Evolutionary conservation across 2,888 invertebrate species (phyloP), one percentile per base, ranked within the genome.

Genomic region (Endomychus coccineus): DNA sequence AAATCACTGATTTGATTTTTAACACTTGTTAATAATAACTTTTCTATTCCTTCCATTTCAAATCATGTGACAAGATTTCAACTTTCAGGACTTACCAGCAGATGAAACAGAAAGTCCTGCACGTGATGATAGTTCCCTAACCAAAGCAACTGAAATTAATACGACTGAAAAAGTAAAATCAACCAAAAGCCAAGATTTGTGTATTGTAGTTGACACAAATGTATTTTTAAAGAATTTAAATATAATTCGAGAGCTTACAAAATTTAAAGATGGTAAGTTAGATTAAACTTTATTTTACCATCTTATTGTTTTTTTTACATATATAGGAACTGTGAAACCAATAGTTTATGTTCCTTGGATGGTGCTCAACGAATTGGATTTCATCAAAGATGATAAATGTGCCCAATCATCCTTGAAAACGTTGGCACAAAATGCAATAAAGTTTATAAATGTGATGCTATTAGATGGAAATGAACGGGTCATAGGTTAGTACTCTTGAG

Each of bases 331-430:
- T 17, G 46, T 45, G 12, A 40, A 43, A 24, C 70, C 71, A 0
- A 66, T 67, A 0, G 48, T 77, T 7, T 55, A 72, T 36, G 69
- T 77, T 1, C 77, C 77, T 1, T 77, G 76, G 75, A 69, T 76
- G 29, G 77, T 77, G 1, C 66, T 75, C 9, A 72, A 71, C 43
- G 77, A 77, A 54, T 44, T 77, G 40, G 77, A 77, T 48, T 64
- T 70, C 36, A 54, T 77, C 16, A 77, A 77, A 64, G 62, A 63
- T 50, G 40, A 54, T 46, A 42, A 54, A 46, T 43, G 34, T 5
- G 27, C 42, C n/a, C 42, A 42, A 19, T 40, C 40, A 12, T 32
- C 30, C 6, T 36, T 57, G 21, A 50, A 46, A 39, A 42, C 31
- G 2, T 43, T 40, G 56, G 49, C 66, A 56, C 1, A 51, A 31